phyloP scores from a whole-genome alignment of 2,888 invertebrate genomes.

The Tinea semifulvella region DNA sequence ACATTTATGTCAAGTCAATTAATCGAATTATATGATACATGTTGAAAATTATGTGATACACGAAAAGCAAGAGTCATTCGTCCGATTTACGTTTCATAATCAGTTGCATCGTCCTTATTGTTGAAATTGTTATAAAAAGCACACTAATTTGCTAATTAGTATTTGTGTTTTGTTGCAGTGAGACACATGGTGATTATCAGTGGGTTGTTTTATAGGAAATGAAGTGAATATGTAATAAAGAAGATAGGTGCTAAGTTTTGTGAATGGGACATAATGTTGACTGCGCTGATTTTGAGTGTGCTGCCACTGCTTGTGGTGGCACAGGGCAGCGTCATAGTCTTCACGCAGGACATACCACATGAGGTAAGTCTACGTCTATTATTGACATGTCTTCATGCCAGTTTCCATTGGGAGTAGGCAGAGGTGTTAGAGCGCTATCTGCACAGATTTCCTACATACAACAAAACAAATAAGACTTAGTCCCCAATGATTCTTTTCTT shows the following conservation, averaged over 20 bases:
- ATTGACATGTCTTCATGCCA: too few relatives aligned
- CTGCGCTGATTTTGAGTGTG: slow-evolving; percentile 24
- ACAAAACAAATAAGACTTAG: too few relatives aligned
- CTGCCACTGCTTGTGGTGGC: slow-evolving; percentile 32
- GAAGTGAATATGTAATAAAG: background rate
- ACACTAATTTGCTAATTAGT: background rate
- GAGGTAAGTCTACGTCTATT: slow-evolving; percentile 28
- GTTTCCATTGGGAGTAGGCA: too few relatives aligned
- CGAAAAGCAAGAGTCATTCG: background rate
- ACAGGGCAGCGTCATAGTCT: slow-evolving; percentile 36
- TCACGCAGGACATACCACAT: slow-evolving; percentile 35
- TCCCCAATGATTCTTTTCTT: too few relatives aligned
- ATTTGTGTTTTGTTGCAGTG: background rate
- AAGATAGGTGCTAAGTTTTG: background rate
- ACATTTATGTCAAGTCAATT: slow-evolving; percentile 22
- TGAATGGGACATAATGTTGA: slow-evolving; percentile 30
- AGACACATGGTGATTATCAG: background rate
- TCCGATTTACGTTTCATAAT: slow-evolving; percentile 1
- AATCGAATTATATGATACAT: slow-evolving; percentile 23
- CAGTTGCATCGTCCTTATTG: background rate
- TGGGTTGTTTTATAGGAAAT: background rate
- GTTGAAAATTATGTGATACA: background rate
- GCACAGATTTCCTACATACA: too few relatives aligned
- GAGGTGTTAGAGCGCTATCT: too few relatives aligned
- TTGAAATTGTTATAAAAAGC: background rate